Base-by-base conservation (phyloP, 2,797 vertebrate species). In the Microhierax caerulescens region DNA sequence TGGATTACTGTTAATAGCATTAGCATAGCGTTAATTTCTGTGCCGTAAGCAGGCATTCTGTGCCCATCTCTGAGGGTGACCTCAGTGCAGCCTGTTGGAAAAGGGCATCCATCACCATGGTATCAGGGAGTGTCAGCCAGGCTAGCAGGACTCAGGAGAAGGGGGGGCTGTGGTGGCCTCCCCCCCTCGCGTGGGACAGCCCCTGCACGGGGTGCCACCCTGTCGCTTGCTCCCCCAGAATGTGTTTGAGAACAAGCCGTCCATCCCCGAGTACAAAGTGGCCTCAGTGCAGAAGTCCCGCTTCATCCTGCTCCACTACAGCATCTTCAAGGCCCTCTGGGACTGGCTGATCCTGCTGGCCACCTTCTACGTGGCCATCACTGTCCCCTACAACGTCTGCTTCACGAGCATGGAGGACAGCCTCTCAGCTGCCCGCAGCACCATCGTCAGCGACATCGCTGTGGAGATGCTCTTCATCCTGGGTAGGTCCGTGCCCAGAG, bases 381-480 rank as follows among this genome's bases (percentile, higher is more conserved):
- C 99, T 0, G 99, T 99, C 75, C 99, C 99, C 37, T 99, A 99
- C 95, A 99, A 99, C 0, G 99, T 99, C 90, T 99, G 99, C 98
- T 99, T 99, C 95, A 98, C 98, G 11, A 97, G 98, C 41, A 98
- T 98, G 0, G 98, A 98, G 3, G 98, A 99, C 86, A 98, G 96
- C 20, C 98, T 98, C 70, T 97, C 98, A 1, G 97, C 98, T 4
- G 98, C 98, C 14, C 98, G 98, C 54, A 99, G 98, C 96, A 99
- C 99, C 47, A 98, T 99, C 1, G 99, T 98, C 98, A 99, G 99
- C 0, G 99, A 99, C 98, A 99, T 99, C 0, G 99, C 97, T 0
- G 99, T 99, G 96, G 99, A 99, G 98, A 99, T 99, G 98, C 99
- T 99, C 95, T 99, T 99, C 98, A 99, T 99, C 85, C 97, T 99